Percentiles rank a stretch among this genome's conserved stretches.
These are phyloP conservation scores for Perizoma flavofasciatum DNA, from an alignment of 2,888 invertebrate species.

Conservation along the genomic window DNA sequence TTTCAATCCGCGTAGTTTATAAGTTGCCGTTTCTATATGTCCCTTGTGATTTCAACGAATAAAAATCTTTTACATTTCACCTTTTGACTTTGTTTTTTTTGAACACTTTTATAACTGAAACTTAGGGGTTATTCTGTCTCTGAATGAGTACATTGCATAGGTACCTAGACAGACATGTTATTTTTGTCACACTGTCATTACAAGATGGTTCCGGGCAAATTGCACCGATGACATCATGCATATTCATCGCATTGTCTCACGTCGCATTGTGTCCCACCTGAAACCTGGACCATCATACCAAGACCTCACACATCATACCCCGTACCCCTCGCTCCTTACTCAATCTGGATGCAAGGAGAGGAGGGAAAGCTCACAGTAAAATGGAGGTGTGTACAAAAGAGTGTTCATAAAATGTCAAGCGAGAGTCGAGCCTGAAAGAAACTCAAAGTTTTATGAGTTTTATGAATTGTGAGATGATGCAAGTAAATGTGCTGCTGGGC, in stretches of 20 bases:
- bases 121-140: background rate
- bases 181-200: slow-evolving; percentile 80
- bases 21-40: no score
- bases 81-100: no score
- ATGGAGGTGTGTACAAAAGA: slow-evolving; percentile 59
- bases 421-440: slow-evolving; percentile 58
- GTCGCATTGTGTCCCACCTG: slow-evolving; percentile 65
- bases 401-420: slow-evolving; percentile 68
- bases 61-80: no score
- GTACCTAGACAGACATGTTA: slow-evolving; percentile 54
- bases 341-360: slow-evolving; percentile 5
- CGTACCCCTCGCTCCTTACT: slow-evolving; percentile 4
- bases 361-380: slow-evolving; percentile 39
- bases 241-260: slow-evolving; percentile 80
- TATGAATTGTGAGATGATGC: slow-evolving; percentile 44
- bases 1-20: no score
- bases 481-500: slow-evolving; percentile 6
- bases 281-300: slow-evolving; percentile 45
- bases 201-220: slow-evolving; percentile 75
- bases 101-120: background rate
- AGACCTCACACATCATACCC: slow-evolving; percentile 41
- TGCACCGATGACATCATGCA: slow-evolving; percentile 75
- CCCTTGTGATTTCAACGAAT: no score
- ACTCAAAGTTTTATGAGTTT: slow-evolving; percentile 50
- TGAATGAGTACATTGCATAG: slow-evolving; percentile 22